Percentiles rank a stretch among this genome's conserved stretches.
These are phyloP conservation scores for Engystomops pustulosus DNA, from an alignment of 2,113 vertebrate species.

Conservation along the genomic window DNA sequence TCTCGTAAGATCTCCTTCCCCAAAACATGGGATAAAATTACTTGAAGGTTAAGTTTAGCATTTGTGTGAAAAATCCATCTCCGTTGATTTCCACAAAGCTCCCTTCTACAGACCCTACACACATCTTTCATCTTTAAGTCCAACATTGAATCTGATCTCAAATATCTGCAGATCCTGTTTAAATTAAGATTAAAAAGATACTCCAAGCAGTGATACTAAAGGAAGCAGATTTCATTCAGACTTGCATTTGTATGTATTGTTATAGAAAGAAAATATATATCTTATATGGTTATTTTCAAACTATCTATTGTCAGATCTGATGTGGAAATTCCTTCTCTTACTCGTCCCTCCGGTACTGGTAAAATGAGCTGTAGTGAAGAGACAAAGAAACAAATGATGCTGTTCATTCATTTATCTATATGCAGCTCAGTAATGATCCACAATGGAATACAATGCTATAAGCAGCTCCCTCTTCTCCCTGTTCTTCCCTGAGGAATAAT, in stretches of 20 bases:
- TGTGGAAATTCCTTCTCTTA: neutral
- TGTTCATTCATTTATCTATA: neutral
- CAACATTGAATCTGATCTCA: neutral
- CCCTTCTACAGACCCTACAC: constrained; percentile 91
- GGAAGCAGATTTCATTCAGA: neutral
- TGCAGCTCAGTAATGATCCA: too few relatives aligned
- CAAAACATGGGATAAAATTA: constrained; percentile 90
- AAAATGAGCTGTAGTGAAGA: constrained; percentile 1
- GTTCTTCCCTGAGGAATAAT: too few relatives aligned
- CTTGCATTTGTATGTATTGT: neutral
- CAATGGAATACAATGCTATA: too few relatives aligned
- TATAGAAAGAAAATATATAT: neutral
- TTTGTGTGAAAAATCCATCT: constrained; percentile 96
- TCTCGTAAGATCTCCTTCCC: constrained; percentile 86
- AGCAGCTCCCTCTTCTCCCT: too few relatives aligned
- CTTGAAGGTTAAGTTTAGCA: constrained; percentile 89
- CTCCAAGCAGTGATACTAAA: neutral
- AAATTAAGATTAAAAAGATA: neutral
- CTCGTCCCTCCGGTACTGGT: neutral
- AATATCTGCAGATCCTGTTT: too few relatives aligned
- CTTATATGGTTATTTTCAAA: neutral
- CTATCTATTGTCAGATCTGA: neutral
- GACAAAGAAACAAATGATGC: constrained; percentile 2
- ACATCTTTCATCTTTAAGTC: constrained; percentile 81
- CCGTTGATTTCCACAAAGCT: constrained; percentile 94